Base-by-base conservation (phyloP, 2,113 vertebrate genomes). In the Hippocampus abdominalis region DNA sequence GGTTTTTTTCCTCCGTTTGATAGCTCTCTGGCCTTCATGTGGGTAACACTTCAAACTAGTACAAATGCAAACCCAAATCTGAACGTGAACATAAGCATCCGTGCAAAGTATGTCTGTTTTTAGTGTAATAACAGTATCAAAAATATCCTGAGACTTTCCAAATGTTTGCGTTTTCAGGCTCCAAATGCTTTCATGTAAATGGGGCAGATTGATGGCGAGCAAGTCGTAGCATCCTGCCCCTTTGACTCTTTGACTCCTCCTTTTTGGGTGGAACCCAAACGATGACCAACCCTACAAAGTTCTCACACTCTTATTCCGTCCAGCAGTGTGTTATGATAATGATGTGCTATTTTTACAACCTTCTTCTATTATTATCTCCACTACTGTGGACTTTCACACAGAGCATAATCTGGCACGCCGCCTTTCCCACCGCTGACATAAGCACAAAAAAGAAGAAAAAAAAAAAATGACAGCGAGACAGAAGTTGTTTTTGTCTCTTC, bases 121-220 rank as follows among this genome's bases (percentile, higher is more conserved):
- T n/a, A 54, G 9, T 54, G 51, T 54, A 23, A 23, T 4, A 54
- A 54, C 51, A 23, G 51, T 54, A 21, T 54, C 21, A 54, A 54
- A 54, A 54, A 8, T n/a, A 54, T n/a, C 51, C 51, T 54, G 51
- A n/a, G 51, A 54, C n/a, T 54, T 54, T 54, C 23, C 57, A 60
- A 64, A 64, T 46, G 40, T 64, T 42, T 42, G 20, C 21, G 0
- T 46, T 64, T 64, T 25, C 9, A 46, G 63, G 13, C 42, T 42
- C 39, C 39, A 64, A 42, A 64, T 44, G 39, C 10, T 23, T 5
- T 48, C 11, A 23, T 64, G 39, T 9, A 72, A 81, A 75, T n/a
- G 72, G 84, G 88, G 82, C 89, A 91, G 88, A 91, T 90, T 84
- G 89, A 82, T 61, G 49, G 70, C 86, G 87, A 91, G 90, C 87